phyloP scores from a whole-genome alignment of 2,797 vertebrate genomes.

The Sparidentex hasta region DNA sequence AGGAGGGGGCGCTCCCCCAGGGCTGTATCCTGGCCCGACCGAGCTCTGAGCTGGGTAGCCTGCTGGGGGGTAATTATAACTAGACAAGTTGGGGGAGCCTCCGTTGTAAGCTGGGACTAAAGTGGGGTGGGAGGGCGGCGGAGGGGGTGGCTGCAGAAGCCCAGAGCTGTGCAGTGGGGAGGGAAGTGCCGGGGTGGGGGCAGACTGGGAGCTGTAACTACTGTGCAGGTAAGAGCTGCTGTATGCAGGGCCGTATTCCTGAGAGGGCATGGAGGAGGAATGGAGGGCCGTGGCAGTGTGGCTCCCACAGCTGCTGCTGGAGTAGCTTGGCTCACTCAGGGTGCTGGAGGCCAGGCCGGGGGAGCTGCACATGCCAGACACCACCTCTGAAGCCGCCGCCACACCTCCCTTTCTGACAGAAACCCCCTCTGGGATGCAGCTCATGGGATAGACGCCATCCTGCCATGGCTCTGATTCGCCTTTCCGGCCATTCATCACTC shows the following conservation, averaged over 20 bases:
- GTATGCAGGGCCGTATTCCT: constrained; percentile 96
- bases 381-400: constrained; percentile 90
- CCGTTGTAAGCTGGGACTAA: constrained; percentile 93
- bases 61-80: constrained; percentile 94
- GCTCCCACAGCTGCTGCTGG: constrained; percentile 95
- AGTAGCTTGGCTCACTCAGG: constrained; percentile 95
- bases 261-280: constrained; percentile 90
- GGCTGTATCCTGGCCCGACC: constrained; percentile 94
- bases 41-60: constrained; percentile 93
- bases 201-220: constrained; percentile 92
- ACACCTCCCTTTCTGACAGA: constrained; percentile 92
- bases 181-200: constrained; percentile 88
- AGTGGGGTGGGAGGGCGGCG: constrained; percentile 85
- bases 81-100: constrained; percentile 93
- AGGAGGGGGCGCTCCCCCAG: constrained; percentile 93
- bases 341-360: constrained; percentile 93
- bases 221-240: constrained; percentile 96
- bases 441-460: constrained; percentile 96
- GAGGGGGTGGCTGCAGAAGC: constrained; percentile 89
- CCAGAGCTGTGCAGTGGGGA: constrained; percentile 94
- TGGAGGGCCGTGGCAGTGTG: constrained; percentile 92
- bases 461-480: constrained; percentile 95
- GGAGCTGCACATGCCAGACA: constrained; percentile 94
- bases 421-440: constrained; percentile 93
- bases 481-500: constrained; percentile 92